A percentile compares a stretch with the other conserved stretches of the same genome.
phyloP scores from a whole-genome alignment of 53 echinoderm and acorn worm species.

The Actinopyga echinites region DNA sequence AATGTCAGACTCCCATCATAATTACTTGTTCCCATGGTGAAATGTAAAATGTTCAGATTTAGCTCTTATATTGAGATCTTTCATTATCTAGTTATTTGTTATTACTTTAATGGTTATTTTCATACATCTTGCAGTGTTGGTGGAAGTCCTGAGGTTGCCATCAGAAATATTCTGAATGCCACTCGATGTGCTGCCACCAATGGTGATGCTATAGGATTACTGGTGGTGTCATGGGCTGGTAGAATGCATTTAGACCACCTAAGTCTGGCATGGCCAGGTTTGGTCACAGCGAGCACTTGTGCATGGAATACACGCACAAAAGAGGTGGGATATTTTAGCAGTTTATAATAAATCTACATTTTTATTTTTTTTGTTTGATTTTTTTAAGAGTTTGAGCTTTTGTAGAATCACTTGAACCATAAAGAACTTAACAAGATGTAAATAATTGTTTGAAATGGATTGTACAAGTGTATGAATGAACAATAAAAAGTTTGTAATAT shows the following conservation, averaged over 20 bases:
- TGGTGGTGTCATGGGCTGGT: slow-evolving; percentile 91
- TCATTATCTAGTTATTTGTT: background rate
- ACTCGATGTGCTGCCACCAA: slow-evolving; percentile 57
- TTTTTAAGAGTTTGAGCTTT: too few relatives aligned
- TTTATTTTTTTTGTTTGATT: too few relatives aligned
- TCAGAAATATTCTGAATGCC: slow-evolving; percentile 79
- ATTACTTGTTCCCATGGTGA: too few relatives aligned
- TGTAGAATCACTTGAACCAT: too few relatives aligned
- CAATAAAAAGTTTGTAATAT: too few relatives aligned
- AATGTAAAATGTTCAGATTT: too few relatives aligned
- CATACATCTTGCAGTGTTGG: slow-evolving; percentile 60
- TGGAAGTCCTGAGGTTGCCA: slow-evolving; percentile 78
- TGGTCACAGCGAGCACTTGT: slow-evolving; percentile 71
- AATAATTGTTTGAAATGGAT: too few relatives aligned
- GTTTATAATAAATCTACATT: too few relatives aligned
- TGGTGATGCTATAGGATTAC: slow-evolving; percentile 70
- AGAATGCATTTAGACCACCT: slow-evolving; percentile 69
- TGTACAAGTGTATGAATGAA: too few relatives aligned
- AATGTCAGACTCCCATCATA: too few relatives aligned
- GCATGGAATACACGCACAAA: slow-evolving; percentile 78
- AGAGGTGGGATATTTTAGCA: slow-evolving; percentile 53
- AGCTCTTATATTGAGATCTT: too few relatives aligned
- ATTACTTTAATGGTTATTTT: background rate
- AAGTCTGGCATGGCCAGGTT: slow-evolving; percentile 79
- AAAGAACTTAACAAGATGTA: too few relatives aligned